Evolutionary conservation across 2,113 vertebrate genomes (phyloP).

Genomic region (Cryptomyrus ogoouensis): DNA sequence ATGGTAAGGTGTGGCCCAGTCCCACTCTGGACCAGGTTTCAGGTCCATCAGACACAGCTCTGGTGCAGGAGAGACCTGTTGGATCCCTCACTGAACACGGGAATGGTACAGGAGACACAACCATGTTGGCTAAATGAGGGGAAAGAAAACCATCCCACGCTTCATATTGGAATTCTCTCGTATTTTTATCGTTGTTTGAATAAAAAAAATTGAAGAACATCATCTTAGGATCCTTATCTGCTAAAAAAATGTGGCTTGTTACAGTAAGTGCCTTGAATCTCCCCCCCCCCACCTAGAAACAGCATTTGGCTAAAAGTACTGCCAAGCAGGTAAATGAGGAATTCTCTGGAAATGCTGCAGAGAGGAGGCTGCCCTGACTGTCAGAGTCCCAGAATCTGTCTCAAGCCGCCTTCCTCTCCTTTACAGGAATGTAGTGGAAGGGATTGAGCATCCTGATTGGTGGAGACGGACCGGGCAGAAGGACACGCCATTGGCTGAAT

Average conservation of each 20-base stretch:
- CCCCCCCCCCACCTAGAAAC: neutral
- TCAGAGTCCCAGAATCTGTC: neutral
- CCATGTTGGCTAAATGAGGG: neutral
- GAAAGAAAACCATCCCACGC: neutral
- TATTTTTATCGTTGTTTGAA: constrained; percentile 2
- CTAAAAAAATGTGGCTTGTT: neutral
- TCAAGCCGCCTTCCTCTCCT: neutral
- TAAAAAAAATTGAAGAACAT: neutral
- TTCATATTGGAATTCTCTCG: neutral
- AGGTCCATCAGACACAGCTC: neutral
- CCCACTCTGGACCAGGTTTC: neutral
- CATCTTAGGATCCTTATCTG: neutral
- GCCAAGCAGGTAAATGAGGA: neutral
- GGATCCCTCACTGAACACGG: neutral
- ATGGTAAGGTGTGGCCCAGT: neutral
- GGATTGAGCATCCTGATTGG: neutral
- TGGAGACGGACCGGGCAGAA: neutral
- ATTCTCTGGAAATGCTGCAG: neutral
- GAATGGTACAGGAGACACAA: neutral
- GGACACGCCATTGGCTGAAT: neutral
- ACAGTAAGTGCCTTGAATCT: neutral
- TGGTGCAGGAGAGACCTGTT: neutral
- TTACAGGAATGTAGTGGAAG: neutral
- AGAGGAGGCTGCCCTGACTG: neutral
- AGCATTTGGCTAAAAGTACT: neutral